Percentiles rank a stretch among this genome's conserved stretches.
phyloP scores from a whole-genome alignment of 1,140 invertebrate species.

The Lepidostoma basale region DNA sequence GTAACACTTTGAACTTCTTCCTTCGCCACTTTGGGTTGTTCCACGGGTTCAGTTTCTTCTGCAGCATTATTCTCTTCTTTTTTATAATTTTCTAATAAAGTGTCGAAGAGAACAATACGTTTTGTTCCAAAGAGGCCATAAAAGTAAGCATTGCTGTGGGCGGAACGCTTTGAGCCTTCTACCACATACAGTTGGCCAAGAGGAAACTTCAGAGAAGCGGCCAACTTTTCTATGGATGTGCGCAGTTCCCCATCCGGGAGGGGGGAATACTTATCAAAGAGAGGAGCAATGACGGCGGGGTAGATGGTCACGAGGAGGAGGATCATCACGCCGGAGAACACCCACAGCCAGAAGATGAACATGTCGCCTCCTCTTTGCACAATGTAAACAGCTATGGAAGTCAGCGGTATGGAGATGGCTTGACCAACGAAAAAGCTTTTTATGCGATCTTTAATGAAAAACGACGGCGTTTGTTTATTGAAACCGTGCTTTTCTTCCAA shows the following conservation, averaged over 20 bases:
- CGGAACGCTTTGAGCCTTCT: slow-evolving; percentile 94
- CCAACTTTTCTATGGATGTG: slow-evolving; percentile 86
- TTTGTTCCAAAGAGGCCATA: slow-evolving; percentile 98
- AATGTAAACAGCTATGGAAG: slow-evolving; percentile 84
- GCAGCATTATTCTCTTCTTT: too few relatives aligned
- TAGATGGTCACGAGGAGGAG: slow-evolving; percentile 91
- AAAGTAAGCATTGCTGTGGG: slow-evolving; percentile 98
- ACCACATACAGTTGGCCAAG: slow-evolving; percentile 96
- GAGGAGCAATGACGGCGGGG: slow-evolving; percentile 94
- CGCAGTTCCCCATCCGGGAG: slow-evolving; percentile 90
- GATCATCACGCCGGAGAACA: slow-evolving; percentile 80
- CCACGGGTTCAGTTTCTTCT: background rate
- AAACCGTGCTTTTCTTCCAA: slow-evolving; percentile 97
- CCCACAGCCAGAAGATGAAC: slow-evolving; percentile 96
- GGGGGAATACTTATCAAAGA: slow-evolving; percentile 99
- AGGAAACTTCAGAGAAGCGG: slow-evolving; percentile 88
- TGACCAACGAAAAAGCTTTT: slow-evolving; percentile 85
- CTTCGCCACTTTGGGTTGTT: background rate
- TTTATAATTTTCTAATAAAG: slow-evolving; percentile 76
- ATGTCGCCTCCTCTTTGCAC: slow-evolving; percentile 87
- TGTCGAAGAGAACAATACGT: slow-evolving; percentile 98
- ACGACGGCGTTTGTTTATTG: slow-evolving; percentile 92
- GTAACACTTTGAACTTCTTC: slow-evolving; percentile 50
- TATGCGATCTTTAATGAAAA: slow-evolving; percentile 94
- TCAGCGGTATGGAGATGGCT: slow-evolving; percentile 79